Percentiles rank a stretch among this genome's conserved stretches.
Evolutionary conservation across 2,113 vertebrate genomes (phyloP).

Genomic region (Corvus hawaiiensis): DNA sequence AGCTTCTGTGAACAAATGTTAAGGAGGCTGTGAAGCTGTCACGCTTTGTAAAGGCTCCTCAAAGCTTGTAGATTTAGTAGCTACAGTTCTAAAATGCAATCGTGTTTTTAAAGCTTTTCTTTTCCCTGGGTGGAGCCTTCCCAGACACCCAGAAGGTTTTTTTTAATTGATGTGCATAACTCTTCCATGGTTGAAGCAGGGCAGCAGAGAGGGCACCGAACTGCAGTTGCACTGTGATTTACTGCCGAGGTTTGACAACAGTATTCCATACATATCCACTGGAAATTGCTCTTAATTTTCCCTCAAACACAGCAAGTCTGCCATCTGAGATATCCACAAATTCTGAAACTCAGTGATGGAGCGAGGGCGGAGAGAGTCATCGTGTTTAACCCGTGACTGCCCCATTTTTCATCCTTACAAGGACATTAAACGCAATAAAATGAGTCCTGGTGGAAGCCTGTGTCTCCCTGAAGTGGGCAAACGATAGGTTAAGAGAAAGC

Average conservation of each 20-base stretch:
- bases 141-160: background rate
- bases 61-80: background rate
- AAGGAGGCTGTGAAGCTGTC: conserved; percentile 18
- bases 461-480: conserved; percentile 52
- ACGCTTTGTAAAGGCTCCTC: background rate
- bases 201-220: background rate
- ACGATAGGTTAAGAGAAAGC: conserved; percentile 60
- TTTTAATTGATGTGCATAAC: background rate
- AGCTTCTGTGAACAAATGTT: background rate
- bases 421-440: background rate
- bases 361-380: background rate
- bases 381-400: background rate
- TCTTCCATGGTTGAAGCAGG: background rate
- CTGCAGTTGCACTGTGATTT: background rate
- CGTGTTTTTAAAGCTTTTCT: background rate
- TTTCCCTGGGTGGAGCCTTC: background rate
- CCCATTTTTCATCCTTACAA: conserved; percentile 45
- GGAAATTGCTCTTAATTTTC: background rate
- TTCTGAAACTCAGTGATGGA: background rate
- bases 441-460: background rate
- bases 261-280: background rate
- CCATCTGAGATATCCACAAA: background rate
- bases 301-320: background rate
- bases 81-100: background rate
- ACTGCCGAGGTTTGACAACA: background rate